phyloP scores from a whole-genome alignment of 2,888 invertebrate genomes.

The Dolichopus griseipennis region DNA sequence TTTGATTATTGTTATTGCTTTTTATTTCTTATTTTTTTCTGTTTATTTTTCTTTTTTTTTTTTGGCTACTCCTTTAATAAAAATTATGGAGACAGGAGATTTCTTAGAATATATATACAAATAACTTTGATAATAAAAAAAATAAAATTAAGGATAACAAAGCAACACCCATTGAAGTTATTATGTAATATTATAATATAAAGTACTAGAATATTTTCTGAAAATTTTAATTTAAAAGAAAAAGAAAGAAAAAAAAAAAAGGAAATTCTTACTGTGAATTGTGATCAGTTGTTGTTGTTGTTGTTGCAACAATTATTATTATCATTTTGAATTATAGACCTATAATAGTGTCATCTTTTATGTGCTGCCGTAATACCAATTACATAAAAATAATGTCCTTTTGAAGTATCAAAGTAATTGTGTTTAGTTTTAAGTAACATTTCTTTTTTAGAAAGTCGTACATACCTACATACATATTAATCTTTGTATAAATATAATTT shows the following conservation, averaged over 20 bases:
- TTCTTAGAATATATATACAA: no score
- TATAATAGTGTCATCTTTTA: background rate
- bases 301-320: background rate
- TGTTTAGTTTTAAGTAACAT: no score
- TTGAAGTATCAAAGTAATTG: background rate
- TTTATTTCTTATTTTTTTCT: no score
- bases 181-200: background rate
- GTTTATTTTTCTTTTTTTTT: no score
- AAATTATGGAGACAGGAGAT: background rate
- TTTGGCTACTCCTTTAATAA: background rate
- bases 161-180: background rate
- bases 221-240: background rate
- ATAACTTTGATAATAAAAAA: background rate
- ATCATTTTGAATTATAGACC: background rate
- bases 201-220: background rate
- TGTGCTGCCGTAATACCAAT: constrained; percentile 2
- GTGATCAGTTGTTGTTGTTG: background rate
- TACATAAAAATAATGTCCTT: constrained; percentile 3
- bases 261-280: background rate
- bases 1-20: no score
- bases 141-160: background rate
- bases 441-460: no score
- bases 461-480: no score
- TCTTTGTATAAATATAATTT: no score
- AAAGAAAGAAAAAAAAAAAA: background rate